A percentile compares a stretch with the other conserved stretches of the same genome.
Evolutionary conservation across 1,140 invertebrate genomes (phyloP).

Genomic region (Antheraea pernyi): DNA sequence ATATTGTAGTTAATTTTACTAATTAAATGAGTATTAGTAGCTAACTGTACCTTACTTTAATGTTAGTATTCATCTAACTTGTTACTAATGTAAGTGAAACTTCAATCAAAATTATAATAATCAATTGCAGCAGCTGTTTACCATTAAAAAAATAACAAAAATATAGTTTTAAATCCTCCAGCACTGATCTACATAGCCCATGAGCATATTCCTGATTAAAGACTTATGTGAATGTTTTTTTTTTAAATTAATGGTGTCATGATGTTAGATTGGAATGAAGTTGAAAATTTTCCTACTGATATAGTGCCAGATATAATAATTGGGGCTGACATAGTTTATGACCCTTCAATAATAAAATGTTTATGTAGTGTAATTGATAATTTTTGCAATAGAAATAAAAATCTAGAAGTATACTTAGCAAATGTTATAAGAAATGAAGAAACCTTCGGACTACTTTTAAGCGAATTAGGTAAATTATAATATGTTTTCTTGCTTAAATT

Average conservation of each 20-base stretch:
- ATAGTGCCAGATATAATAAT: conserved; percentile 58
- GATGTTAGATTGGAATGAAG: conserved; percentile 57
- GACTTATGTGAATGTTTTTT: background rate
- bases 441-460: conserved; percentile 51
- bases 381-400: conserved; percentile 48
- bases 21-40: background rate
- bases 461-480: conserved; percentile 41
- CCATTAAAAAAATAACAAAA: too few species aligned
- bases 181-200: too few species aligned
- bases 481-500: background rate
- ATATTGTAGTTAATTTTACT: background rate
- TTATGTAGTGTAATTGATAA: conserved; percentile 50
- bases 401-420: conserved; percentile 56
- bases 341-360: conserved; percentile 57
- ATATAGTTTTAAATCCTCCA: too few species aligned
- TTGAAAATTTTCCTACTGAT: conserved; percentile 30
- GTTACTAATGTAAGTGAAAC: too few species aligned
- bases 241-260: conserved; percentile 45
- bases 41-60: background rate
- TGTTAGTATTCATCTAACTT: too few species aligned
- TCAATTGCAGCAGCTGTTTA: too few species aligned
- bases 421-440: conserved; percentile 62
- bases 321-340: conserved; percentile 69
- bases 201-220: too few species aligned
- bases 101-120: too few species aligned